Conservation (phyloP, 2,888 invertebrate genomes). For the Plusia festucae region DNA sequence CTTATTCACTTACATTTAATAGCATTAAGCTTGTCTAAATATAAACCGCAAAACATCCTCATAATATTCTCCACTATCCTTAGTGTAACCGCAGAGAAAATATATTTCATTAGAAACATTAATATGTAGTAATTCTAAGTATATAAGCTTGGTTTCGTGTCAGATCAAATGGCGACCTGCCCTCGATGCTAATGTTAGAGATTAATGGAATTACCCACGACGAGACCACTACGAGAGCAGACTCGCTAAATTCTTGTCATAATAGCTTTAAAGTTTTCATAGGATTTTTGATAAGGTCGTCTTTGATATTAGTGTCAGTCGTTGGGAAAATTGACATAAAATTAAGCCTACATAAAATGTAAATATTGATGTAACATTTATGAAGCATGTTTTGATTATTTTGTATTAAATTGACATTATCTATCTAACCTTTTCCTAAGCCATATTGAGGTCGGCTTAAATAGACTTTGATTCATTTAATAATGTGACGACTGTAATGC, state of each 20-base stretch:
- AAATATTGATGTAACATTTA: neutral
- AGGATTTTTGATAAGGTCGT: slow-evolving; percentile 48
- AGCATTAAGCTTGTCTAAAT: slow-evolving; percentile 44
- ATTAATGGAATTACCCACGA: slow-evolving; percentile 82
- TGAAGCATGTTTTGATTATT: no score
- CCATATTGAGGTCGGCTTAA: no score
- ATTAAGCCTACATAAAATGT: neutral
- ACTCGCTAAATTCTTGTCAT: slow-evolving; percentile 71
- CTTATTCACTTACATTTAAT: slow-evolving; percentile 23
- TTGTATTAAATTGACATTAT: no score
- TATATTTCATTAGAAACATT: slow-evolving; percentile 75
- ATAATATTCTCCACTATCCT: slow-evolving; percentile 65
- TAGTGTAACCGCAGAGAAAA: slow-evolving; percentile 63
- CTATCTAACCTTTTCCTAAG: no score
- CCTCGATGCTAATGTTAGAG: slow-evolving; percentile 81
- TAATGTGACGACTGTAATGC: no score
- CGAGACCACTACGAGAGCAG: slow-evolving; percentile 63
- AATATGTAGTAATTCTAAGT: slow-evolving; percentile 74
- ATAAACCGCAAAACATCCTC: slow-evolving; percentile 57
- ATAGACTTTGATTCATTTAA: no score
- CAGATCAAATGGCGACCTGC: slow-evolving; percentile 81
- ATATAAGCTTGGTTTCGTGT: slow-evolving; percentile 68
- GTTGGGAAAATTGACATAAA: slow-evolving; percentile 11
- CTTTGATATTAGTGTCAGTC: slow-evolving; percentile 38
- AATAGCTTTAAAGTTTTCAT: slow-evolving; percentile 65